A percentile compares a stretch with the other conserved stretches of the same genome.
Conservation (phyloP, 2,113 vertebrate species). For the Ceuthmochares aereus region DNA sequence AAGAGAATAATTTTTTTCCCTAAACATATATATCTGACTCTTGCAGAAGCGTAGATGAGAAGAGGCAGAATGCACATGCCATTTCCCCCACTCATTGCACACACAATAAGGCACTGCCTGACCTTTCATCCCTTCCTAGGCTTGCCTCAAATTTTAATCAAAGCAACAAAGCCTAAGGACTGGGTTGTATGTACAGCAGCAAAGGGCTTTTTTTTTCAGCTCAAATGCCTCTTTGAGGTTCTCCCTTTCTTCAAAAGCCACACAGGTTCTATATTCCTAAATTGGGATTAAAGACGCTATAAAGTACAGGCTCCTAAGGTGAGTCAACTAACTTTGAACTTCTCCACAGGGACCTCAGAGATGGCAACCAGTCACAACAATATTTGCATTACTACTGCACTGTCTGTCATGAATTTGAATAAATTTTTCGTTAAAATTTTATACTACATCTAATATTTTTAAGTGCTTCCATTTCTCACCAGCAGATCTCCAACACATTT, state of each 20-base stretch:
- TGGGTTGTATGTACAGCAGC: neutral
- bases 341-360: neutral
- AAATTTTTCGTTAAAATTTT: neutral
- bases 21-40: neutral
- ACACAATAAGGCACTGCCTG: neutral
- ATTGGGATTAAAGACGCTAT: accelerated
- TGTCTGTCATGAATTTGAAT: neutral
- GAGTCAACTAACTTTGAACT: neutral
- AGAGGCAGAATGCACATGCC: neutral
- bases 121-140: neutral
- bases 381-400: neutral
- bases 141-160: constrained; percentile 3
- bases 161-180: constrained; percentile 17
- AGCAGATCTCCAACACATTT: neutral
- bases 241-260: neutral
- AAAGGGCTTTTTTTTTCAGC: neutral
- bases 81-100: neutral
- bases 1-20: neutral
- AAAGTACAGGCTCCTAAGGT: neutral
- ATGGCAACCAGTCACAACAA: neutral
- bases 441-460: neutral
- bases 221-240: neutral
- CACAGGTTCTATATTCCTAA: neutral
- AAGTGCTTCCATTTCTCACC: neutral
- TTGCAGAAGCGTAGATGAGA: neutral